These are phyloP conservation scores for Alca torda DNA, from an alignment of 2,797 vertebrate genomes.

Conservation along the genomic window DNA sequence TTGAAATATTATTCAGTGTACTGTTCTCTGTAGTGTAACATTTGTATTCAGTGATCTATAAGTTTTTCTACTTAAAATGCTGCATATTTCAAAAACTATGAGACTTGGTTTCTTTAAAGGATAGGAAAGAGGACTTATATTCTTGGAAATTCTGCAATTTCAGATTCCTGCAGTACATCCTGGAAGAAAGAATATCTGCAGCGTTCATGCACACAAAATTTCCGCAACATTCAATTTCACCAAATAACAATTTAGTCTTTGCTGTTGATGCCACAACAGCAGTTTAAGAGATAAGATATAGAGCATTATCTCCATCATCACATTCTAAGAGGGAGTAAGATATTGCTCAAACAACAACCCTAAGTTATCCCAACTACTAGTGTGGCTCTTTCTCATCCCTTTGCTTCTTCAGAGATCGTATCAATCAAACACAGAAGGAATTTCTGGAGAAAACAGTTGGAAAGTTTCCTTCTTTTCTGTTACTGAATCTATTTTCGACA, in stretches of 20 bases:
- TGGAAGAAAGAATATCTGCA: neutral
- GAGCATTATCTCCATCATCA: accelerated
- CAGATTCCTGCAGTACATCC: neutral
- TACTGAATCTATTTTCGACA: neutral
- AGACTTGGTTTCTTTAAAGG: neutral
- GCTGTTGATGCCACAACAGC: neutral
- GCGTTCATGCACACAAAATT: neutral
- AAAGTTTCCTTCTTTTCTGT: neutral
- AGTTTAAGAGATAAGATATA: neutral
- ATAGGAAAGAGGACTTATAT: neutral
- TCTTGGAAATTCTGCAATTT: neutral
- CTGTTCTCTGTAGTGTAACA: neutral
- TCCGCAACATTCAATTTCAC: neutral
- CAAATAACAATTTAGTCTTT: neutral
- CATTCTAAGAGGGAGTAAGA: neutral
- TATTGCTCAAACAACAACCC: neutral
- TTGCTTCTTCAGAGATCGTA: neutral
- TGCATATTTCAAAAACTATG: neutral
- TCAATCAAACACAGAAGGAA: neutral
- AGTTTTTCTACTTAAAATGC: neutral
- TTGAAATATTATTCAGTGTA: neutral
- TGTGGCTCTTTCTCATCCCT: neutral
- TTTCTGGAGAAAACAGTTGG: neutral
- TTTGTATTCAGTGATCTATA: neutral
- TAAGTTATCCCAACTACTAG: neutral